Base-by-base conservation (phyloP, 1,140 invertebrate species). In the Halesus radiatus region DNA sequence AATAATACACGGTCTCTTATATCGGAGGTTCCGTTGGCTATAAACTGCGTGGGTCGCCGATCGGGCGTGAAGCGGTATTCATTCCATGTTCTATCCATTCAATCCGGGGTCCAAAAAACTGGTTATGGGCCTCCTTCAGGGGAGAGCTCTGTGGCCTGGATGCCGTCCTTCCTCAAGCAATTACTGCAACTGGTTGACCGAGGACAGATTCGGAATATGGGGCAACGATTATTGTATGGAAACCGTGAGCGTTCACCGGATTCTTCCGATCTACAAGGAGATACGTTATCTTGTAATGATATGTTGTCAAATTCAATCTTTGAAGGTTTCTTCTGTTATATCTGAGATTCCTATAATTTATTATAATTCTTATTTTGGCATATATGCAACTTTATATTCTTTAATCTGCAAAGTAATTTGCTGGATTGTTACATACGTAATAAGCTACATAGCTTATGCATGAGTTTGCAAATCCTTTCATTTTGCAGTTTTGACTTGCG, bases 61-160 rank as follows among this genome's bases (percentile, higher is more conserved):
- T 64, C 60, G 20, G 23, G 23, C 66, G 66, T 45, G 22, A 45
- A 50, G 66, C 66, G 66, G 37, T 70, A 70, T 50, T 52, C 32
- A 20, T 70, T 70, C 66, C 66, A 37, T 45, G 37, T 1, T 70
- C 18, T 37, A 70, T 70, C 45, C 66, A 70, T 70, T 70, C 66
- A 70, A 52, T 70, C 66, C 66, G 66, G 37, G 66, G 29, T 20
- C 16, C 66, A 70, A 70, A 70, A 70, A 70, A 70, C 66, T 70
- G 66, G 66, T 70, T 70, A 70, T n/a, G 32, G 66, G 66, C 66
- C 66, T 50, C 32, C 37, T 70, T 50, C 37, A 70, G 66, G 32
- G 66, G 66, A n/a, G 15, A 70, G n/a, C n/a, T 70, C 16, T 52
- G 66, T 70, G 37, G 66, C 37, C 66, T 70, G 66, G 66, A 70